Base-by-base conservation (phyloP, 2,797 vertebrate species). In the Gymnoscopelus braueri region DNA sequence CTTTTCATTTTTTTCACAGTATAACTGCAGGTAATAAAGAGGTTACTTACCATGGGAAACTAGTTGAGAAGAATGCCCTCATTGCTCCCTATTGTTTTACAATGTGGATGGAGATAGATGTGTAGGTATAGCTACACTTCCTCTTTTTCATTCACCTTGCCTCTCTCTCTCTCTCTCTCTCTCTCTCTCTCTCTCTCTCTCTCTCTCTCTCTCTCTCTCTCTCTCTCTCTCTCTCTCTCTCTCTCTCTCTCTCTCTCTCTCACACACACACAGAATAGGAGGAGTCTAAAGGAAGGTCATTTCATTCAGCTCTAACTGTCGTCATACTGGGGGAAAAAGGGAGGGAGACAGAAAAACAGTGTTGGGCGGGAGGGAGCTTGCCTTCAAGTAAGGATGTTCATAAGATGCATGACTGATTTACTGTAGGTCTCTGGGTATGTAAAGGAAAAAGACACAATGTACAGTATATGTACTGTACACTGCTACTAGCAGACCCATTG, bases 261-360 rank as follows among this genome's bases (percentile, higher is more conserved):
- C n/a, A n/a, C n/a, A n/a, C n/a, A n/a, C n/a, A n/a, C n/a, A n/a
- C 84, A 75, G 77, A 84, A 67, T 49, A 5, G 86, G 76, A 80
- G 84, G 87, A 84, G 87, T 74, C 84, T 71, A 72, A 44, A 78
- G 69, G 84, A 90, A 90, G 86, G 82, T 90, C 89, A 88, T 82
- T 89, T 90, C 89, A 93, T 92, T 92, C 89, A 93, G 74, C 69
- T 63, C 71, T 77, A 19, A 60, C 81, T 91, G 88, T 75, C 85
- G 79, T 91, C 88, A 89, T 67, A 81, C 77, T 67, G 75, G 81
- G 47, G 67, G 73, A 84, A 81, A 82, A 65, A 23, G 77, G 69
- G 72, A 74, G 74, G 77, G 82, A 74, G 71, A 56, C 56, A 56
- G 53, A 65, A 65, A 65, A 73, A 67, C 7, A 7, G 71, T 62